A percentile compares a stretch with the other conserved stretches of the same genome.
These are phyloP conservation scores for Nasonia oneida DNA, from an alignment of 2,888 invertebrate genomes.

Conservation along the genomic window DNA sequence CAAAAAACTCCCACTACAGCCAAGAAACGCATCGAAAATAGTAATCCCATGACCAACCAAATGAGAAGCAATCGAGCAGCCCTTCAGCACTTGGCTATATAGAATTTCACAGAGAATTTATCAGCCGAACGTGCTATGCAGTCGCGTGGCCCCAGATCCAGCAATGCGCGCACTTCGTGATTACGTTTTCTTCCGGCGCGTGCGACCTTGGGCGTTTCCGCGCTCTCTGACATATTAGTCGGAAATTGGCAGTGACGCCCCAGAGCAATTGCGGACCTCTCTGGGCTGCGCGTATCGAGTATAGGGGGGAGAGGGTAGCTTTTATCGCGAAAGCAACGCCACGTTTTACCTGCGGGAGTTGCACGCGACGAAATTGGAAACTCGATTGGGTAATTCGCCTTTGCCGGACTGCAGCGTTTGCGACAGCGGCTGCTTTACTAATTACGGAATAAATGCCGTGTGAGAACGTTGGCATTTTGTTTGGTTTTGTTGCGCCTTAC, in stretches of 20 bases:
- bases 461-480: not conserved
- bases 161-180: conserved; percentile 5
- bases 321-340: conserved; percentile 25
- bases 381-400: conserved; percentile 34
- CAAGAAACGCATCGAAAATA: not conserved
- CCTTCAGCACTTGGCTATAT: not conserved
- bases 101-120: conserved; percentile 39
- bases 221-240: conserved; percentile 74
- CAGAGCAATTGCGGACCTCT: conserved; percentile 66
- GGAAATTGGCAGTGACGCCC: conserved; percentile 74
- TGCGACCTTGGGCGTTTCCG: conserved; percentile 62
- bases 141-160: conserved; percentile 30
- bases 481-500: not conserved
- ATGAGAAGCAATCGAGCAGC: not conserved
- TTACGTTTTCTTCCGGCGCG: conserved; percentile 45
- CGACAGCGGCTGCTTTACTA: conserved; percentile 4
- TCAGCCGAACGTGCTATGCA: not conserved
- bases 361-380: conserved; percentile 37
- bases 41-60: not conserved
- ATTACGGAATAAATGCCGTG: not conserved
- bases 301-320: not conserved
- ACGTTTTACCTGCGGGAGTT: conserved; percentile 51
- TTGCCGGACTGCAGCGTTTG: not conserved
- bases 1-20: not conserved
- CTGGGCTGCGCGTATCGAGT: not conserved